Evolutionary conservation across 1,140 invertebrate species (phyloP), one percentile per base, ranked within the genome.

Genomic region (Caenorhabditis briggsae): DNA sequence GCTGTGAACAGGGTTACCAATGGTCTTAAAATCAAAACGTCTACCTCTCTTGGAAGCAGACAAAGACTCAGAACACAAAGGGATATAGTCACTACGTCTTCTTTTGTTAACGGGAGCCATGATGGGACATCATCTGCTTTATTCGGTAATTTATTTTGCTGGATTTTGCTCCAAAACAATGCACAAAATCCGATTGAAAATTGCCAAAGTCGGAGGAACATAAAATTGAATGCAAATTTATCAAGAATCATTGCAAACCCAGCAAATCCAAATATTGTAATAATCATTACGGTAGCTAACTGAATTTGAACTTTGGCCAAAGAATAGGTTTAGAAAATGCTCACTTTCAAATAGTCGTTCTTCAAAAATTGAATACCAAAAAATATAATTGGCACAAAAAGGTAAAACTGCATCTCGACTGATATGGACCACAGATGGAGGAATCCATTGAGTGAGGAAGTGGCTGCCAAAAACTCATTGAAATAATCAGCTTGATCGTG

Each of bases 341-440:
- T 56, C 2, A 85, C 48, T n/a, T 78, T 85, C 14, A 74, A 23
- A 16, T 74, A 16, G 7, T 70, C 48, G 18, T 85, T 74, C 16
- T 53, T 55, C 14, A 85, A 56, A 33, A 74, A 74, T 43, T 70
- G 65, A 3, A 70, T 18, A 18, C 46, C 61, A 48, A 85, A 74
- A 18, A 70, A 85, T 18, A 85, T 70, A 18, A 74, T 20, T 9
- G 84, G 84, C 1, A 74, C 61, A 23, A 85, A 53, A 14, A 85
- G 84, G 46, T 85, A 85, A 25, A 85, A 85, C 56, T 85, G 84
- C 64, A 85, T 70, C 43, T 85, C 84, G 5, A 70, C n/a, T 3
- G 48, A 74, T 7, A 85, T 20, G 5, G 84, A 85, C 84, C 84
- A 85, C 12, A 78, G 23, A 46, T 85, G 84, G 33, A 85, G 64